A percentile compares a stretch with the other conserved stretches of the same genome.
phyloP scores from a whole-genome alignment of 2,113 vertebrate genomes.

The Neotoma lepida region DNA sequence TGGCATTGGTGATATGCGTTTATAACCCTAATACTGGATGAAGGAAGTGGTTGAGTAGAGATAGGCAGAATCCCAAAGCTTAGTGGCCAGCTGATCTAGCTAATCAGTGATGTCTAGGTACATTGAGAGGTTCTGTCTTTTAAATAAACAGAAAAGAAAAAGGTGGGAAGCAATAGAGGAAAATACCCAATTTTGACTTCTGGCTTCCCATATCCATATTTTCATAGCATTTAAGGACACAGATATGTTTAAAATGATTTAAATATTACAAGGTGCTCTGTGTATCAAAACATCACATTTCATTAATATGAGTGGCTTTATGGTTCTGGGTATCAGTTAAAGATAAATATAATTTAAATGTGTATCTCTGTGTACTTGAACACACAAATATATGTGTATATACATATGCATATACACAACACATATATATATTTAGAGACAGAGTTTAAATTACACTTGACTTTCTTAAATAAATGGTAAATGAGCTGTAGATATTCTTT shows the following conservation, averaged over 20 bases:
- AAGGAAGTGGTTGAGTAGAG: not conserved
- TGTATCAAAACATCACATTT: not conserved
- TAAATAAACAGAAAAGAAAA: not conserved
- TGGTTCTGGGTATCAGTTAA: not conserved
- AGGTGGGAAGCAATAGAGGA: not conserved
- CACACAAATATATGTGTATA: not conserved
- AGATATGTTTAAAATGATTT: not conserved
- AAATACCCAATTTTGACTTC: not conserved
- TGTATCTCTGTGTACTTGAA: not conserved
- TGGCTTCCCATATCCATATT: not conserved
- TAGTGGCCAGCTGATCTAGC: not conserved
- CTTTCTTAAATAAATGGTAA: not conserved
- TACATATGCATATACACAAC: not conserved
- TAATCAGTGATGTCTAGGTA: not conserved
- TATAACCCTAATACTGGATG: not conserved
- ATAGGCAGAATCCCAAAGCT: not conserved
- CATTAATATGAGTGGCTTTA: not conserved
- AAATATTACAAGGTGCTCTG: not conserved
- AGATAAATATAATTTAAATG: not conserved
- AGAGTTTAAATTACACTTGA: not conserved
- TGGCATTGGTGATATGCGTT: not conserved
- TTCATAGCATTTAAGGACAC: not conserved
- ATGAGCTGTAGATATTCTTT: not conserved
- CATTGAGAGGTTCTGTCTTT: not conserved
- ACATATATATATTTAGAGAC: not conserved